Conservation (phyloP, 2,888 invertebrate species). For the Drosophila demipolita region DNA sequence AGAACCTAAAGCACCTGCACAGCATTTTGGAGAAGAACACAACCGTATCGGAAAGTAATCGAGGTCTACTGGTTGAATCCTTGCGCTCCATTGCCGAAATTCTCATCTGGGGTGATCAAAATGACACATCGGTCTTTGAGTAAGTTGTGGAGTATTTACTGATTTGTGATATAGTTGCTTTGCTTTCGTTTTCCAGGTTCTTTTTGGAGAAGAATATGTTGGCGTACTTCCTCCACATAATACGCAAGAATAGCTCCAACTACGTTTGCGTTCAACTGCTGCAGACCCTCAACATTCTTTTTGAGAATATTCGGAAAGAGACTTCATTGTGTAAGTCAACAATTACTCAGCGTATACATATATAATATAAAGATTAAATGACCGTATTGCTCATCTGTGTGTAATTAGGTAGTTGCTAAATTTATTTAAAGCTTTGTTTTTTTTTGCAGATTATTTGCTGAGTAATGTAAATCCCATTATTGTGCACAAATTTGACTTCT, state of each 20-base stretch:
- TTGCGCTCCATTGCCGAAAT: constrained; percentile 99
- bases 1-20: constrained; percentile 98
- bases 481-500: constrained; percentile 99
- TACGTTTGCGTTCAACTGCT: constrained; percentile 99
- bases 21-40: constrained; percentile 97
- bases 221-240: constrained; percentile 97
- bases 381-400: not conserved
- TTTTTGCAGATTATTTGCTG: constrained; percentile 95
- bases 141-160: constrained; percentile 86
- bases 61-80: constrained; percentile 97
- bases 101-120: constrained; percentile 99
- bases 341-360: not conserved
- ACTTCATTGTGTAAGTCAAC: constrained; percentile 97
- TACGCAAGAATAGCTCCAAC: constrained; percentile 96
- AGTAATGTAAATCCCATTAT: constrained; percentile 99
- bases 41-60: constrained; percentile 96
- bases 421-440: not conserved
- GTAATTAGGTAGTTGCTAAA: not conserved
- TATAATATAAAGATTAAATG: not conserved
- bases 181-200: constrained; percentile 89
- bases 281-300: constrained; percentile 99
- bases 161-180: not conserved
- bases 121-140: constrained; percentile 99
- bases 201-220: constrained; percentile 99
- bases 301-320: constrained; percentile 99